Evolutionary conservation across 1,140 invertebrate genomes (phyloP).

Genomic region (Ips typographus): DNA sequence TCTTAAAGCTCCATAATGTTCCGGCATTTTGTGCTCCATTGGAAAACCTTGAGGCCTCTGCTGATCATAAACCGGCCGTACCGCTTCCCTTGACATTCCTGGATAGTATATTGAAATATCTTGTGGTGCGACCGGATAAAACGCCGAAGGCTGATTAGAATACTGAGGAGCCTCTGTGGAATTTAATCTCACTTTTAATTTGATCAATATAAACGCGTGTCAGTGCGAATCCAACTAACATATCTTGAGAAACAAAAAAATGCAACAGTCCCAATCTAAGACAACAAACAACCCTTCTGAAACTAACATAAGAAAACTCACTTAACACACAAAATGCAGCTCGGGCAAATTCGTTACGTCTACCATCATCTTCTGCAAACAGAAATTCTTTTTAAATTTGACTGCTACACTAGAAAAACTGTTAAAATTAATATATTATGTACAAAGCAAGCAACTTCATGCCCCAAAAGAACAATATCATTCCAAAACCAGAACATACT

Average conservation of each 20-base stretch:
- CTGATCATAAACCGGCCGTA: conserved; percentile 46
- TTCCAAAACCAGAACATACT: too few species aligned
- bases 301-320: conserved; percentile 57
- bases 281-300: not conserved
- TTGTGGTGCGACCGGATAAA: conserved; percentile 45
- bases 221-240: not conserved
- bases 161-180: conserved; percentile 50
- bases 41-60: conserved; percentile 45
- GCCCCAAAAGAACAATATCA: too few species aligned
- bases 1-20: conserved; percentile 45
- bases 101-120: conserved; percentile 49
- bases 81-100: conserved; percentile 41
- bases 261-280: conserved; percentile 3
- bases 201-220: conserved; percentile 3
- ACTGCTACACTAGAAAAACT: not conserved
- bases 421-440: too few species aligned
- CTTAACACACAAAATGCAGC: conserved; percentile 76
- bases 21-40: conserved; percentile 46
- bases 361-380: conserved; percentile 76
- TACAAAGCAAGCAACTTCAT: too few species aligned
- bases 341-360: conserved; percentile 71
- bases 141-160: conserved; percentile 43
- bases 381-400: conserved; percentile 41
- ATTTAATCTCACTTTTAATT: not conserved
- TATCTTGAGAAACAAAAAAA: not conserved